Evolutionary conservation across 2,888 invertebrate species (phyloP), one percentile per base, ranked within the genome.

Genomic region (Caenorhabditis auriculariae): DNA sequence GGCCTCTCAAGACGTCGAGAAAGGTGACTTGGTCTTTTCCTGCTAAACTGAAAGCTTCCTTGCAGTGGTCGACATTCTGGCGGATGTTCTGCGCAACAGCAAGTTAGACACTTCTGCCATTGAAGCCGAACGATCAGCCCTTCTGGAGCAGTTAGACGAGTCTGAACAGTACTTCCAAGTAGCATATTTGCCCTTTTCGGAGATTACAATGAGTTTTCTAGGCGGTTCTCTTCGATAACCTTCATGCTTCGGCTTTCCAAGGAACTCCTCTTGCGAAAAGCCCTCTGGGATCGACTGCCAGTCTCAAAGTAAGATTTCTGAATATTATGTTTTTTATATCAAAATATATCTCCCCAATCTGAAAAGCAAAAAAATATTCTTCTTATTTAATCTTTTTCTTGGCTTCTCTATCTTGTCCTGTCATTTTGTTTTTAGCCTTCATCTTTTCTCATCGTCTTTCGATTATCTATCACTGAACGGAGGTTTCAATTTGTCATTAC

Each of bases 61-160:
- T 71, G 37, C 72, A 84, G 93, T 95, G 27, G 88, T 98, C 45
- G 96, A 96, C 84, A 94, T 98, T 81, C 87, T 99, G 72, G 88
- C 95, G 27, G 98, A 99, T 80, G 98, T 98, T 78, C 89, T 95
- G 54, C 93, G 93, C 81, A 95, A 96, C 84, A 94, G 94, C 28
- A 94, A 91, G 81, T 87, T 95, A 63, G 86, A 85, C 29, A 83
- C 84, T 54, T 76, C 82, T 44, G 94, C 95, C 86, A 95, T 99
- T 82, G 96, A 98, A 85, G 88, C 93, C 73, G 98, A 98, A 85
- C 61, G 70, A 43, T 54, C 63, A 23, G 95, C 95, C 4, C 96
- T 99, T 81, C 86, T 98, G 38, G 88, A 96, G 57, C 96, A 98
- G 85, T 94, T 98, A 93, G 95, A 96, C 83, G 85, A 96, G 83